Conservation (phyloP, 2,797 vertebrate genomes). For the Pogoniulus pusillus region DNA sequence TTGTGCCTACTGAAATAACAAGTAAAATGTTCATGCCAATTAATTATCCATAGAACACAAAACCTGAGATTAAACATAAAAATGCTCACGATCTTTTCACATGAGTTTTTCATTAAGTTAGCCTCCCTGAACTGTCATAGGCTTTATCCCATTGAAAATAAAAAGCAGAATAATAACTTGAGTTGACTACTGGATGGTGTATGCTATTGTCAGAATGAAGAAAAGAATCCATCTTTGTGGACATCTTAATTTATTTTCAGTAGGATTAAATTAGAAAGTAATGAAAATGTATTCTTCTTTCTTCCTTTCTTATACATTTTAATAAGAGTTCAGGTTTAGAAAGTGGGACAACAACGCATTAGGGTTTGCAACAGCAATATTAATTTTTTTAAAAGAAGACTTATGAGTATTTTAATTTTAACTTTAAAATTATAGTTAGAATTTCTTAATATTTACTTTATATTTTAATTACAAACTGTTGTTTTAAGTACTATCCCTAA, state of each 20-base stretch:
- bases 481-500: neutral
- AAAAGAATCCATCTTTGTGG: neutral
- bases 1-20: neutral
- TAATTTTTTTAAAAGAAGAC: neutral
- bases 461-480: slow-evolving; percentile 9
- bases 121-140: neutral
- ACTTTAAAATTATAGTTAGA: neutral
- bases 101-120: neutral
- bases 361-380: neutral
- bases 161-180: neutral
- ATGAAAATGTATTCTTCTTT: neutral
- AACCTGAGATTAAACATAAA: neutral
- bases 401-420: neutral
- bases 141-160: neutral
- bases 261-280: neutral
- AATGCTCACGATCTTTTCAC: neutral
- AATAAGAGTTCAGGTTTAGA: neutral
- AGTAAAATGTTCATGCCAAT: neutral
- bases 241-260: neutral
- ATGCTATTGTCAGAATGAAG: neutral
- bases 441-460: neutral
- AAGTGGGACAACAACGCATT: neutral
- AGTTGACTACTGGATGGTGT: neutral
- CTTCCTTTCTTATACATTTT: neutral
- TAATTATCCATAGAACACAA: neutral